A percentile compares a stretch with the other conserved stretches of the same genome.
These are phyloP conservation scores for Moxostoma hubbsi DNA, from an alignment of 2,797 vertebrate genomes.

Conservation along the genomic window DNA sequence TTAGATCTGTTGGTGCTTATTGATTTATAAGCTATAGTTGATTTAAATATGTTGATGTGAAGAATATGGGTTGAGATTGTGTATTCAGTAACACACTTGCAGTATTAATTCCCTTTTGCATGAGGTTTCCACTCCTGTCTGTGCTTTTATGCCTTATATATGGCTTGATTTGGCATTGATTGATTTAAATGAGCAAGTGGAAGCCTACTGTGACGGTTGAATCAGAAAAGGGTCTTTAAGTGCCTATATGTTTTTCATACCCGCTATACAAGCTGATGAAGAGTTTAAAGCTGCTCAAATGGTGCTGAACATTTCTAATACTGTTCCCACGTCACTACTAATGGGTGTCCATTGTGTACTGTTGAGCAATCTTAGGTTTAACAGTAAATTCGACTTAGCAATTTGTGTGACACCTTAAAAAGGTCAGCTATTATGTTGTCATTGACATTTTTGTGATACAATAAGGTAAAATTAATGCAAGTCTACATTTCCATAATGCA, in stretches of 20 bases:
- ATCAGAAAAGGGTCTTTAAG: conserved; percentile 35
- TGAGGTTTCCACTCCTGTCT: conserved; percentile 1
- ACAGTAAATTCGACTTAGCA: conserved; percentile 10
- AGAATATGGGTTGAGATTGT: conserved; percentile 6
- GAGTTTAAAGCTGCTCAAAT: conserved; percentile 8
- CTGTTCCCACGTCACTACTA: conserved; percentile 14
- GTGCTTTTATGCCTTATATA: conserved; percentile 20
- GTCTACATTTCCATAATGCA: too few species aligned
- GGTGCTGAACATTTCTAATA: neutral
- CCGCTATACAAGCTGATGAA: conserved; percentile 12
- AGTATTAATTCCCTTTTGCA: conserved; percentile 11
- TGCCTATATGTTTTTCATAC: conserved; percentile 28
- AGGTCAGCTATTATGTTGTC: conserved; percentile 1
- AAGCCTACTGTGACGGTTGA: conserved; percentile 24
- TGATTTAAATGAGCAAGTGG: conserved; percentile 35
- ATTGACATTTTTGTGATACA: neutral
- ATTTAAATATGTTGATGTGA: conserved; percentile 26
- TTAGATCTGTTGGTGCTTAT: conserved; percentile 45
- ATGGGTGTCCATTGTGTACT: neutral
- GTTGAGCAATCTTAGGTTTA: neutral
- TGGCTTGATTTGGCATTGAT: conserved; percentile 28
- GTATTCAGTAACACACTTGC: conserved; percentile 5
- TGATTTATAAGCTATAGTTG: conserved; percentile 14
- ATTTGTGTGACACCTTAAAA: conserved; percentile 21
- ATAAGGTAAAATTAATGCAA: neutral